Evolutionary conservation across 2,113 vertebrate genomes (phyloP).

Genomic region (Dascyllus trimaculatus): DNA sequence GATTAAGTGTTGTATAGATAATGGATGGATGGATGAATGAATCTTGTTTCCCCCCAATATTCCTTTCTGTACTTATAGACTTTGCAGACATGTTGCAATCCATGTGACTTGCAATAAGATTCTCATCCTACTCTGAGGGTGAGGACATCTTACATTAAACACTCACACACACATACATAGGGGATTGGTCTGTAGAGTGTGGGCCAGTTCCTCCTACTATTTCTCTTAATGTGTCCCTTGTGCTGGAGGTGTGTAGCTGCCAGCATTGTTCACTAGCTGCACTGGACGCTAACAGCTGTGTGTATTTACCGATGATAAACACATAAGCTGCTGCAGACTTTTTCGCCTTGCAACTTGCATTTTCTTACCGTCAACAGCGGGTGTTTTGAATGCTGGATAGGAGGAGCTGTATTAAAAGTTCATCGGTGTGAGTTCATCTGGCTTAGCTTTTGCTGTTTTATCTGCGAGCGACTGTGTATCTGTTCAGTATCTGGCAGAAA

Average conservation of each 20-base stretch:
- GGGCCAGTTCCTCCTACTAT: constrained; percentile 71
- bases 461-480: constrained; percentile 33
- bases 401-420: constrained; percentile 23
- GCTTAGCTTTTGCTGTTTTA: constrained; percentile 33
- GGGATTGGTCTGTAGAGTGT: constrained; percentile 50
- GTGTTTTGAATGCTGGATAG: constrained; percentile 24
- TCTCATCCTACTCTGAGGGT: constrained; percentile 45
- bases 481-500: constrained; percentile 59
- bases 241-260: constrained; percentile 74
- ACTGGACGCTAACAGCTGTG: constrained; percentile 76
- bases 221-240: constrained; percentile 76
- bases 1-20: no score
- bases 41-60: background rate
- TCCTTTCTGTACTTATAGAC: background rate
- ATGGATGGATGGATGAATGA: no score
- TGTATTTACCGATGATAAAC: constrained; percentile 72
- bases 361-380: constrained; percentile 26
- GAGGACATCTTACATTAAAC: constrained; percentile 62
- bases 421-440: constrained; percentile 29
- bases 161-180: constrained; percentile 5
- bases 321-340: constrained; percentile 40
- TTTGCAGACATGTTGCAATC: constrained; percentile 33
- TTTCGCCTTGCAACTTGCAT: constrained; percentile 21
- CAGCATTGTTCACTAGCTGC: constrained; percentile 79
- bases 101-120: constrained; percentile 29